phyloP scores from a whole-genome alignment of 1,140 invertebrate species.

The Drosophila chauvacae region DNA sequence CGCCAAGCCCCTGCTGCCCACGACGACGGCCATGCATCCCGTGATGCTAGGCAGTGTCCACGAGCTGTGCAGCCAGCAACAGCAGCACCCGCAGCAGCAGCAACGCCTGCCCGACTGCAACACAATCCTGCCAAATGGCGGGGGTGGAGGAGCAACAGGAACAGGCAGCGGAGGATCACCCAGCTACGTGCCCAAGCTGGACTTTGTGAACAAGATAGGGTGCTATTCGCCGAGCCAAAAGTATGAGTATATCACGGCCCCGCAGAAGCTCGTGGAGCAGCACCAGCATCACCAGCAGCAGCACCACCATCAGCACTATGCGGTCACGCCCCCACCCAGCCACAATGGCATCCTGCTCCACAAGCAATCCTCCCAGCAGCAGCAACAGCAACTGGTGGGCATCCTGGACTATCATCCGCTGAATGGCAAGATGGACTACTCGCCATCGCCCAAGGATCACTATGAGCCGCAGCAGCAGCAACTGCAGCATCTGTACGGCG shows the following conservation, averaged over 20 bases:
- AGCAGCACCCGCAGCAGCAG: constrained; percentile 44
- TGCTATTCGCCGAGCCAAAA: constrained; percentile 83
- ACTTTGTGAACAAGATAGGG: constrained; percentile 79
- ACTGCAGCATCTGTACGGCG: constrained; percentile 67
- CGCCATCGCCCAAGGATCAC: constrained; percentile 77
- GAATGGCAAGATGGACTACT: constrained; percentile 81
- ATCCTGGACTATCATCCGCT: constrained; percentile 72
- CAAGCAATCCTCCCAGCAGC: constrained; percentile 61
- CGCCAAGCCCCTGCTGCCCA: constrained; percentile 84
- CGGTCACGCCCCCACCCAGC: constrained; percentile 60
- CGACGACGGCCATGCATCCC: constrained; percentile 76
- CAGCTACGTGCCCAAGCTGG: constrained; percentile 74
- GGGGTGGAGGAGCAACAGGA: constrained; percentile 27
- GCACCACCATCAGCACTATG: constrained; percentile 63
- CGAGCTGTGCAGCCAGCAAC: constrained; percentile 69
- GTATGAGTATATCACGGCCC: constrained; percentile 78
- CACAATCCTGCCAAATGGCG: constrained; percentile 74
- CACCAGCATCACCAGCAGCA: constrained; percentile 62
- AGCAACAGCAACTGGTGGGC: constrained; percentile 70
- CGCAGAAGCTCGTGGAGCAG: constrained; percentile 72
- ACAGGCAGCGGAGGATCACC: constrained; percentile 65
- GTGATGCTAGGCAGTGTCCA: constrained; percentile 88
- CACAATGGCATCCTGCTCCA: constrained; percentile 75
- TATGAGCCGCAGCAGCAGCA: constrained; percentile 71
- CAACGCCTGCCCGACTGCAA: constrained; percentile 83